phyloP scores from a whole-genome alignment of 2,797 vertebrate species.

The Calcarius lapponicus region DNA sequence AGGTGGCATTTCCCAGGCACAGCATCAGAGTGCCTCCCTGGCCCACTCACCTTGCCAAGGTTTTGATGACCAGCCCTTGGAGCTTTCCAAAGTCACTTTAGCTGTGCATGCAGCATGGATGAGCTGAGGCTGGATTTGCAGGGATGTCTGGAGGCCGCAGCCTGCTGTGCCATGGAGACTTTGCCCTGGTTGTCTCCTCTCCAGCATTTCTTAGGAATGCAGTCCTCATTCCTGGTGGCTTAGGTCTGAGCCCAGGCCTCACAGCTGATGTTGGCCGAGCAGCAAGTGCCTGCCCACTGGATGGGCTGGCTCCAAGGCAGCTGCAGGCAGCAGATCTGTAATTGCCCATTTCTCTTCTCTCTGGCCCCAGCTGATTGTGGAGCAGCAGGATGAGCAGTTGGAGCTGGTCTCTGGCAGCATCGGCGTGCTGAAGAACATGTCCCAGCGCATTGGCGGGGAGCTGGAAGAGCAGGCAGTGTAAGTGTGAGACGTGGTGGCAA shows the following conservation, averaged over 20 bases:
- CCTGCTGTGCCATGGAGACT: background rate
- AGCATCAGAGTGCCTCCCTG: background rate
- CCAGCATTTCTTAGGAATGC: background rate
- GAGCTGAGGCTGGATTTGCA: background rate
- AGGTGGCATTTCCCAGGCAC: background rate
- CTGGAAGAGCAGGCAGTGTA: constrained; percentile 97
- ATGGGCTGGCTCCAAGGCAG: background rate
- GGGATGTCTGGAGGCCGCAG: background rate
- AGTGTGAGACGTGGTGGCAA: constrained; percentile 34
- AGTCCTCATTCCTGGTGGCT: background rate
- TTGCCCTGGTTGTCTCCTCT: background rate
- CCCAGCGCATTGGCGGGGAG: constrained; percentile 94
- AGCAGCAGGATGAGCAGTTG: constrained; percentile 96
- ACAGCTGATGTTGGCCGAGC: constrained; percentile 21
- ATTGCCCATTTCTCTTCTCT: constrained; percentile 51
- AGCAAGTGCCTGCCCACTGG: background rate
- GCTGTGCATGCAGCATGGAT: background rate
- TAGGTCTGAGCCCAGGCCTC: constrained; percentile 36
- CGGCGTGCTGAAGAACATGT: constrained; percentile 98
- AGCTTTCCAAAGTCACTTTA: background rate
- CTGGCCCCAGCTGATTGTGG: constrained; percentile 87
- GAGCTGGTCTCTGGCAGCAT: constrained; percentile 97
- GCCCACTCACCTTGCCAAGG: background rate
- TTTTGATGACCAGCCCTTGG: background rate
- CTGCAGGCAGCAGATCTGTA: constrained; percentile 34